Evolutionary conservation across 2,113 vertebrate species (phyloP), one percentile per base, ranked within the genome.

Genomic region (Lophura nycthemera): DNA sequence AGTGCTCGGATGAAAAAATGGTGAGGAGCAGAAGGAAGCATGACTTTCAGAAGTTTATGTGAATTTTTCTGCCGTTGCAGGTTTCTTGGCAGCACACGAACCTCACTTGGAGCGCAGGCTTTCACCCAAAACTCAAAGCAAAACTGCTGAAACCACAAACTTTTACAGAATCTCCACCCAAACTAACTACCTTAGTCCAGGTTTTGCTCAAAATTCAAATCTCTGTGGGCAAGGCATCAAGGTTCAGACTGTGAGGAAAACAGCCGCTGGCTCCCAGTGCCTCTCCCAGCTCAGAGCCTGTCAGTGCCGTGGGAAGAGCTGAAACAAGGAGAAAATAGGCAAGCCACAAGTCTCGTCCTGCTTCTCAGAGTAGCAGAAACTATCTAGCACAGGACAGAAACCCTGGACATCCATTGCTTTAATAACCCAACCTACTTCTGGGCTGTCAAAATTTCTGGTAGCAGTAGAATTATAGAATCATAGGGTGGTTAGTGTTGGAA

Each of bases 61-160:
- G 14, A 85, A 47, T 2, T 2, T 27, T 87, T 83, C 66, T 85
- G 27, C 20, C n/a, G 75, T 29, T 64, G 38, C 38, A 64, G 18
- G 11, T 48, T 89, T 27, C 91, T 83, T 80, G 66, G 64, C 32
- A 78, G 45, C 63, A 54, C 0, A 0, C 2, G 8, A 83, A 42
- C 32, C 56, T 73, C 5, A 2, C 9, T 61, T 59, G 82, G 48
- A 79, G 29, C 24, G 11, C 64, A 79, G 15, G 14, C 90, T 94
- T 94, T 82, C 47, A 79, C 22, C 27, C 38, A 74, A 91, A 89
- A 85, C 72, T 80, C 40, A 86, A 76, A 86, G 65, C 56, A 77
- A 86, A 90, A 82, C 66, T 91, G 66, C 71, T 59, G 63, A 84
- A 91, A 65, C 66, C 72, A 36, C 43, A 57, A 79, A 43, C 63